Base-by-base conservation (phyloP, 2,797 vertebrate genomes). In the Pogoniulus pusillus region DNA sequence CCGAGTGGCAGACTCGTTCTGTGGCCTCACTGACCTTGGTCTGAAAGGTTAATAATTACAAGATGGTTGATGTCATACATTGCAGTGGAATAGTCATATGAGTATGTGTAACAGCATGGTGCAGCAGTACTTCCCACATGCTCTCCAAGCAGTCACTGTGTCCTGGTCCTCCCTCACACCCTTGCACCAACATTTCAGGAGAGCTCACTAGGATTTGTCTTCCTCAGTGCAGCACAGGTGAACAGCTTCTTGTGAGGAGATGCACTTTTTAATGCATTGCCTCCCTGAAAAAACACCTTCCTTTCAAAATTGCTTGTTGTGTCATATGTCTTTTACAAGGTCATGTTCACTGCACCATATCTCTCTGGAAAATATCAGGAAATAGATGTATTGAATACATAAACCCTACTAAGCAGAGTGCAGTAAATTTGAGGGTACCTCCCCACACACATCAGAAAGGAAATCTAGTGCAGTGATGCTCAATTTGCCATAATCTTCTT, bases 11-110 rank as follows among this genome's bases (percentile, higher is more conserved):
- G 63, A 76, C 16, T 17, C 3, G 0, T n/a, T 37, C 43, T 37
- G 14, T 15, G 62, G 9, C 70, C 80, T 83, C 41, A 5, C 14
- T 84, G 74, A 73, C 60, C 63, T 74, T 47, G 19, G 8, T 64
- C 32, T 54, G 57, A 62, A 51, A 72, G 19, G 27, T 92, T 92
- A 82, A 92, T 92, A 39, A 64, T 73, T 92, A 32, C 47, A 66
- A 81, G 39, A 17, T 9, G 29, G 12, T 54, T 82, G 78, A 27
- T 71, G 47, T 60, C 30, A 54, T 41, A 47, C 47, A 32, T 65
- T 77, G 34, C n/a, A 24, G 45, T 54, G 57, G n/a, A 72, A 13
- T 16, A 23, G 23, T 58, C 34, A 32, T 77, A 32, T 29, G 82
- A 83, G 26, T 66, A 2, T 0, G 0, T 76, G 51, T 55, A 83